Percentiles rank a stretch among this genome's conserved stretches.
Evolutionary conservation across 2,797 vertebrate genomes (phyloP).

Genomic region (Micromesistius poutassou): DNA sequence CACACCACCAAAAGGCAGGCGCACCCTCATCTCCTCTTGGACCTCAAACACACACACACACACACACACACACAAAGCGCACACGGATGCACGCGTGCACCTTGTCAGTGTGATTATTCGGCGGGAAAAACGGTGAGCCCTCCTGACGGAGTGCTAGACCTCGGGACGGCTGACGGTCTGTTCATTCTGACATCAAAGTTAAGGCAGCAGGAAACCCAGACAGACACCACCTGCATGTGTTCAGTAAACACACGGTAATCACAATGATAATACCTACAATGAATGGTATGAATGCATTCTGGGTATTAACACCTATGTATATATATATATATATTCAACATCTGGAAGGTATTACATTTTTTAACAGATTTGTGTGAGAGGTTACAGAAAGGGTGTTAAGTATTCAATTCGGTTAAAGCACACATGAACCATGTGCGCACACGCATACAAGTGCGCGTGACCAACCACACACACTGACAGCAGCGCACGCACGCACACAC

Average conservation of each 20-base stretch:
- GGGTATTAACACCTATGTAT: no score
- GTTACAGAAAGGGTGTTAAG: constrained; percentile 5
- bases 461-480: neutral
- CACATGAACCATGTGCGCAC: neutral
- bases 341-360: constrained; percentile 28
- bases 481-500: neutral
- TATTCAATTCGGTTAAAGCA: constrained; percentile 9
- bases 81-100: neutral
- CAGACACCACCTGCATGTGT: constrained; percentile 65
- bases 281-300: constrained; percentile 32
- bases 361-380: constrained; percentile 23
- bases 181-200: constrained; percentile 76
- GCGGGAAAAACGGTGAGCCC: constrained; percentile 63
- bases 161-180: constrained; percentile 65
- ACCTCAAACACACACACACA: constrained; percentile 24
- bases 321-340: constrained; percentile 21
- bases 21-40: constrained; percentile 42
- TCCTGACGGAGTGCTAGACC: constrained; percentile 69
- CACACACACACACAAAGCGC: no score
- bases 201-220: constrained; percentile 71
- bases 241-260: constrained; percentile 75
- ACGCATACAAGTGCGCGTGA: constrained; percentile 8
- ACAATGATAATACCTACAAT: constrained; percentile 64
- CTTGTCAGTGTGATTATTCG: constrained; percentile 72
- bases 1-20: constrained; percentile 57